These are phyloP conservation scores for Thaleichthys pacificus DNA, from an alignment of 2,797 vertebrate genomes.

Conservation along the genomic window DNA sequence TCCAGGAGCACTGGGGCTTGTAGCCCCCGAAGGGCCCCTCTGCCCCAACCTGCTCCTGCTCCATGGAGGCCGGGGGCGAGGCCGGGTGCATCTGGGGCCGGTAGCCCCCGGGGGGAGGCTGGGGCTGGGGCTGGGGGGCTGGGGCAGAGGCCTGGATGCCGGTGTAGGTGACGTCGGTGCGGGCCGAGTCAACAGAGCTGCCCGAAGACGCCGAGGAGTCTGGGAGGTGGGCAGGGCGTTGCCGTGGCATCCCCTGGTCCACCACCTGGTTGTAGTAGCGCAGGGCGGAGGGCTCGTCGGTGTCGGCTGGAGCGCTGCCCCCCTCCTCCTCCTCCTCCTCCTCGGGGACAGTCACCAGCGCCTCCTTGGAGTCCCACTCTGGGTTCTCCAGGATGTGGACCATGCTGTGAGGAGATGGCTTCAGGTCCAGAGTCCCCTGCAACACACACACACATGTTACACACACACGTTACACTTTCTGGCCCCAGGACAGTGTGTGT, in stretches of 20 bases:
- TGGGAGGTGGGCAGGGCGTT: constrained; percentile 62
- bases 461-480: not conserved
- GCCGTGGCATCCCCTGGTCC: constrained; percentile 75
- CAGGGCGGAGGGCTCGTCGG: constrained; percentile 69
- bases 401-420: constrained; percentile 84
- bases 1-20: constrained; percentile 89
- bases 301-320: constrained; percentile 63
- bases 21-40: constrained; percentile 72
- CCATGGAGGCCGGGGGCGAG: constrained; percentile 64
- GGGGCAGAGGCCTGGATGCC: constrained; percentile 81
- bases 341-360: constrained; percentile 70
- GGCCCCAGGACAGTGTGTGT: not conserved
- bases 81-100: constrained; percentile 72
- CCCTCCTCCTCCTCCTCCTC: constrained; percentile 69
- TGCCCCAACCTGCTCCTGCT: constrained; percentile 27
- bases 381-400: constrained; percentile 87
- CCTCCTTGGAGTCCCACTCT: constrained; percentile 69
- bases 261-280: constrained; percentile 78
- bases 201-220: constrained; percentile 74
- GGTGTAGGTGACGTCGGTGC: constrained; percentile 89
- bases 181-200: constrained; percentile 74
- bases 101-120: constrained; percentile 68
- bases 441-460: constrained; percentile 18
- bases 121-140: constrained; percentile 67
- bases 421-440: constrained; percentile 86